A percentile compares a stretch with the other conserved stretches of the same genome.
Evolutionary conservation across 2,113 vertebrate genomes (phyloP).

Genomic region (Oncorhynchus clarkii): DNA sequence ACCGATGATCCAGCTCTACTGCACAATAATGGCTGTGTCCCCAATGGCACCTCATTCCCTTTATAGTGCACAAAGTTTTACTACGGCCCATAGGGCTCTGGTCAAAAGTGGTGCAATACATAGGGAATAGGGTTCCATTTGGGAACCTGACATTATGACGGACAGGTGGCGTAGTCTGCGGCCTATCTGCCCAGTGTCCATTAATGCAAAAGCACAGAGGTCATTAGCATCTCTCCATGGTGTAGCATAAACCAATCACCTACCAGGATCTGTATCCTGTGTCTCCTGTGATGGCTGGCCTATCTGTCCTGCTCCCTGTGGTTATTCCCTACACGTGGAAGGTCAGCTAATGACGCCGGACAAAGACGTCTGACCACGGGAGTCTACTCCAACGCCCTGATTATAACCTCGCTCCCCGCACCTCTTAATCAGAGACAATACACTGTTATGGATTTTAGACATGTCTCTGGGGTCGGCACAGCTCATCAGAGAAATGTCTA

Average conservation of each 20-base stretch:
- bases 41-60: too few species aligned
- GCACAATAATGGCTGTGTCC: slow-evolving; percentile 52
- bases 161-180: too few species aligned
- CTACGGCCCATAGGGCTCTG: too few species aligned
- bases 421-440: slow-evolving; percentile 67
- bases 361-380: slow-evolving; percentile 66
- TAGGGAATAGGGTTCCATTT: too few species aligned
- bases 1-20: slow-evolving; percentile 35
- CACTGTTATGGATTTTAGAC: slow-evolving; percentile 65
- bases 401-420: slow-evolving; percentile 51
- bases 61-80: too few species aligned
- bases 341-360: slow-evolving; percentile 75
- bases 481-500: slow-evolving; percentile 51
- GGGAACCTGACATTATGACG: too few species aligned
- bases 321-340: slow-evolving; percentile 65
- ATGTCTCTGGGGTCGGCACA: slow-evolving; percentile 28
- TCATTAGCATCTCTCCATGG: slow-evolving; percentile 77
- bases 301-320: slow-evolving; percentile 63
- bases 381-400: slow-evolving; percentile 56
- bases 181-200: slow-evolving; percentile 61
- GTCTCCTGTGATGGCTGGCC: slow-evolving; percentile 64
- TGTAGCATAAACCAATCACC: slow-evolving; percentile 75
- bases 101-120: too few species aligned
- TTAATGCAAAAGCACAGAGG: slow-evolving; percentile 79
- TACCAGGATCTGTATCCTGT: slow-evolving; percentile 65